These are phyloP conservation scores for Drosophila truncata DNA, from an alignment of 1,140 invertebrate genomes.

Conservation along the genomic window DNA sequence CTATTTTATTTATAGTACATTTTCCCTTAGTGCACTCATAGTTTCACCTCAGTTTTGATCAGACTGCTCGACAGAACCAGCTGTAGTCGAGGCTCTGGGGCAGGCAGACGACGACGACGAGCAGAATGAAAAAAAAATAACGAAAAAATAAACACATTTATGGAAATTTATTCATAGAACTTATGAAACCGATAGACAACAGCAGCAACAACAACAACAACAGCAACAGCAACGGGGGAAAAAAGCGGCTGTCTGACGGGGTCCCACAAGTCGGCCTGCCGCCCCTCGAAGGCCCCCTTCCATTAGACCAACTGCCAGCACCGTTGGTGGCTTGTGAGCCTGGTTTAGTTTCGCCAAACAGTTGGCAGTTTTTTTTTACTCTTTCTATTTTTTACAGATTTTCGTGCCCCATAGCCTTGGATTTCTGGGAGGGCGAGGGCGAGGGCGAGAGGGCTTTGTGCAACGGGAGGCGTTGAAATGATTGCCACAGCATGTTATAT, in stretches of 20 bases:
- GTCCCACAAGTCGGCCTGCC: conserved; percentile 61
- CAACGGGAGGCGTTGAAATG: conserved; percentile 54
- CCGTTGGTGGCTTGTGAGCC: conserved; percentile 74
- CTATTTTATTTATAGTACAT: not conserved
- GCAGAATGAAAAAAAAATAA: conserved; percentile 41
- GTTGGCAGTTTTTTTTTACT: conserved; percentile 44
- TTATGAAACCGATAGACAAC: conserved; percentile 83
- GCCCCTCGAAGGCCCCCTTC: not conserved
- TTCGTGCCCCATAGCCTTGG: conserved; percentile 58
- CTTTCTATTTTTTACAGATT: conserved; percentile 30
- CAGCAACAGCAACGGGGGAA: conserved; percentile 50
- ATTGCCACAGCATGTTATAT: conserved; percentile 64
- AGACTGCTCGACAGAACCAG: conserved; percentile 49
- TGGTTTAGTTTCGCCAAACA: conserved; percentile 80
- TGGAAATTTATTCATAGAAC: conserved; percentile 85
- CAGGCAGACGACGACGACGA: conserved; percentile 65
- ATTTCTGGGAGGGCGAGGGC: conserved; percentile 21
- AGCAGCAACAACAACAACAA: conserved; percentile 47
- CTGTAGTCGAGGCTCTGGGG: conserved; percentile 61
- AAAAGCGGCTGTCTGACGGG: conserved; percentile 77
- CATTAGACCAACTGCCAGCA: conserved; percentile 16
- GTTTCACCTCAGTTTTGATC: conserved; percentile 59
- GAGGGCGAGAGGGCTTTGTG: conserved; percentile 33
- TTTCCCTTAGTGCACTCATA: conserved; percentile 32
- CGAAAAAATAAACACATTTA: conserved; percentile 81